Conservation (phyloP, 2,113 vertebrate species). For the Oryzias melastigma region DNA sequence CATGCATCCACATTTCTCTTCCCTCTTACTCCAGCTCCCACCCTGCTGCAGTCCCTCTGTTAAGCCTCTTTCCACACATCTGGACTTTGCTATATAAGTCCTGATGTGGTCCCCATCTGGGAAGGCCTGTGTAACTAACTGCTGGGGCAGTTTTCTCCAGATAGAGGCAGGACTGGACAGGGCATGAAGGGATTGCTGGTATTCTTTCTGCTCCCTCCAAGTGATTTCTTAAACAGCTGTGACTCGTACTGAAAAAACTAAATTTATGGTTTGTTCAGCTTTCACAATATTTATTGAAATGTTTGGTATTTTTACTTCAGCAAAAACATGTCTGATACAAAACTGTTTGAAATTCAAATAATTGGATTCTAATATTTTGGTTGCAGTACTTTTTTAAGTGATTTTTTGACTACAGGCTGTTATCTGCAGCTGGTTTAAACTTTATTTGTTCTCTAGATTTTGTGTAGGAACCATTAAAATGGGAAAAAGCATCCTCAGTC, state of each 20-base stretch:
- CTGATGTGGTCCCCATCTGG: slow-evolving; percentile 72
- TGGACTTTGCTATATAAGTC: slow-evolving; percentile 70
- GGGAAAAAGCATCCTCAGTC: no score
- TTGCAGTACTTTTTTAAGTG: no score
- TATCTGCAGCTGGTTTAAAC: no score
- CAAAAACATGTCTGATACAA: no score
- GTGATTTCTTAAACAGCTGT: not conserved
- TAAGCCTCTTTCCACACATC: slow-evolving; percentile 76
- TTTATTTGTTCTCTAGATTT: no score
- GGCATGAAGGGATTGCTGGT: slow-evolving; percentile 20
- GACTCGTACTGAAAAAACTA: not conserved
- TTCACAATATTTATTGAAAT: no score
- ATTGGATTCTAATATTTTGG: no score
- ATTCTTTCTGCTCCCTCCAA: slow-evolving; percentile 3
- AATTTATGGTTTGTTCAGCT: no score
- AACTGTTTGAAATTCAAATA: no score
- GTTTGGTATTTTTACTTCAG: no score
- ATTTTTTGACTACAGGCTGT: no score
- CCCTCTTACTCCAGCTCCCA: slow-evolving; percentile 44
- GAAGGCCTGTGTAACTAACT: slow-evolving; percentile 57
- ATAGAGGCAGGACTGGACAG: slow-evolving; percentile 21
- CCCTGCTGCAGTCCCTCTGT: slow-evolving; percentile 54
- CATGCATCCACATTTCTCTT: slow-evolving; percentile 78
- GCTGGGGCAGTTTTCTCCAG: slow-evolving; percentile 28
- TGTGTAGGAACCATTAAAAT: no score